A percentile compares a stretch with the other conserved stretches of the same genome.
phyloP scores from a whole-genome alignment of 1,140 invertebrate genomes.

The Tetramorium simillimum region DNA sequence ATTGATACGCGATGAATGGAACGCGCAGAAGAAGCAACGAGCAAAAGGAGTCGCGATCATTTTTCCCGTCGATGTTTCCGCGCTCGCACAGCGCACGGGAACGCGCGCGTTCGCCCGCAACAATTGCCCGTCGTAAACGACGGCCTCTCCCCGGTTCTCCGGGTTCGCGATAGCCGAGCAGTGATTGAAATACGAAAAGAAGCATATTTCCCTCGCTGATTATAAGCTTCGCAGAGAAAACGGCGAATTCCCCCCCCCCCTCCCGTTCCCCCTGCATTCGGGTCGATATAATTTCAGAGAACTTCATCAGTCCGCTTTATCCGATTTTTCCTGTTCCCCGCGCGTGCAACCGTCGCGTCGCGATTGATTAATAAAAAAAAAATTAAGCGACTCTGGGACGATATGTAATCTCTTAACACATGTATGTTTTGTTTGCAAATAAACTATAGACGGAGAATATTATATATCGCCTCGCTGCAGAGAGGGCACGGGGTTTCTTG shows the following conservation, averaged over 20 bases:
- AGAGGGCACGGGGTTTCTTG: background rate
- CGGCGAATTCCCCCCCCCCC: background rate
- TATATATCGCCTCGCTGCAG: no score
- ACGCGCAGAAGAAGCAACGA: constrained; percentile 35
- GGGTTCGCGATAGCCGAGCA: constrained; percentile 45
- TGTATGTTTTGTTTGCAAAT: background rate
- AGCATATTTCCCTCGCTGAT: constrained; percentile 57
- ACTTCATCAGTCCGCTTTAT: background rate
- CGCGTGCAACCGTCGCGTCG: background rate
- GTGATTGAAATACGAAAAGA: constrained; percentile 81
- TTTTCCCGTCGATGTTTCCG: constrained; percentile 77
- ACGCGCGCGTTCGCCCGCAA: constrained; percentile 77
- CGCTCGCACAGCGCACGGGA: constrained; percentile 61
- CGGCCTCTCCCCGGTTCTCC: constrained; percentile 42
- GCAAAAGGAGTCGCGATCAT: constrained; percentile 62
- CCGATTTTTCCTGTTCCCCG: background rate
- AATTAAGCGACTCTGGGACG: background rate
- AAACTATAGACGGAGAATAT: background rate
- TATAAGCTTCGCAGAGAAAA: background rate
- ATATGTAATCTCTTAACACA: background rate
- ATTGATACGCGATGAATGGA: constrained; percentile 41
- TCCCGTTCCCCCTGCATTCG: background rate
- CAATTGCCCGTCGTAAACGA: constrained; percentile 81
- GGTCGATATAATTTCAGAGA: background rate
- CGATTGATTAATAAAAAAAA: background rate